Evolutionary conservation across 1,140 invertebrate genomes (phyloP).

Genomic region (Drosophila eugracilis): DNA sequence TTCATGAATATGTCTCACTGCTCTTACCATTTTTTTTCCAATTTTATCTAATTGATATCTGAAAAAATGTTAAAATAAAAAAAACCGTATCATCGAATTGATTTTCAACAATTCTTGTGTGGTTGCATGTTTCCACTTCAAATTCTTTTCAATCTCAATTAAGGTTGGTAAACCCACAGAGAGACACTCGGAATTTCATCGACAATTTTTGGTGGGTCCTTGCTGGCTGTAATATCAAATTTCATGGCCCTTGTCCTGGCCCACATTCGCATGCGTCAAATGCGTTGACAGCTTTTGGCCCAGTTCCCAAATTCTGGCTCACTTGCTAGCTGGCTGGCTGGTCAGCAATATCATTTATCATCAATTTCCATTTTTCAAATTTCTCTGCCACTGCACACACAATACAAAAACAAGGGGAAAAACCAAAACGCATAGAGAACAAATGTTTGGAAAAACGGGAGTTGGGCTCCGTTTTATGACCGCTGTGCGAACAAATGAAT

Average conservation of each 20-base stretch:
- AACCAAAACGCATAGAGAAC: conserved; percentile 46
- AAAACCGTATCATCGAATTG: no score
- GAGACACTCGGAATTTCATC: conserved; percentile 23
- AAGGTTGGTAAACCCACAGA: conserved; percentile 11
- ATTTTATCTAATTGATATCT: background rate
- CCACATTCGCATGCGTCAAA: conserved; percentile 77
- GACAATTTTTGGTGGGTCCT: conserved; percentile 34
- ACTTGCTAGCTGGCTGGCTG: conserved; percentile 43
- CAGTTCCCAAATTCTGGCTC: conserved; percentile 18
- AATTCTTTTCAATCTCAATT: conserved; percentile 38
- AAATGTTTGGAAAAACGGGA: conserved; percentile 56
- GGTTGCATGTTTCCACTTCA: background rate
- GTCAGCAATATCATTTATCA: conserved; percentile 84
- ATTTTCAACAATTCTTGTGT: background rate
- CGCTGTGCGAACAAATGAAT: conserved; percentile 72
- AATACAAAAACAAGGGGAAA: conserved; percentile 13
- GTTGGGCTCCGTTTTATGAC: conserved; percentile 62
- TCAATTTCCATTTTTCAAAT: conserved; percentile 84
- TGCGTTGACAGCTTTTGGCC: conserved; percentile 70
- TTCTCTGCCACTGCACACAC: conserved; percentile 62
- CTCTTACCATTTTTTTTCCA: no score
- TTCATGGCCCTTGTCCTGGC: conserved; percentile 53
- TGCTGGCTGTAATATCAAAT: conserved; percentile 26
- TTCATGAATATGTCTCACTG: no score
- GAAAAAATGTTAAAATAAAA: background rate